These are phyloP conservation scores for Polyergus mexicanus DNA, from an alignment of 1,140 invertebrate species.

Conservation along the genomic window DNA sequence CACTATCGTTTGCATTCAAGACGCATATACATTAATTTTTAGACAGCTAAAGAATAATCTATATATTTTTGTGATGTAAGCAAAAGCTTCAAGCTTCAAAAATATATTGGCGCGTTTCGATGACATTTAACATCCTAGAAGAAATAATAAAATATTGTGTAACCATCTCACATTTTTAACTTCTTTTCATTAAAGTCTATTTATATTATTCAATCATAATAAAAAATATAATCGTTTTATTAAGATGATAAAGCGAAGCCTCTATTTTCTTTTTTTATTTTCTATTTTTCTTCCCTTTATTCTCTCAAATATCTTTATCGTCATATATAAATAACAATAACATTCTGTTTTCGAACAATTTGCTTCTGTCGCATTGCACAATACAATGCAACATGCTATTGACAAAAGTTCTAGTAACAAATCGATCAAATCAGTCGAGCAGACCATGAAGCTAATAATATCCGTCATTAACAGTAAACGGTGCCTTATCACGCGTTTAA, in stretches of 20 bases:
- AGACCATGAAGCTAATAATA: background rate
- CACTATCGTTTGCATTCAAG: background rate
- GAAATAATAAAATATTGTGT: slow-evolving; percentile 38
- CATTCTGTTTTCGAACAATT: background rate
- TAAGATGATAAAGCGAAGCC: background rate
- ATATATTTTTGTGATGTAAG: background rate
- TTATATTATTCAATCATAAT: background rate
- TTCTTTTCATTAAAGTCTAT: background rate
- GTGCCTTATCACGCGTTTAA: background rate
- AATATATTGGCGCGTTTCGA: slow-evolving; percentile 44
- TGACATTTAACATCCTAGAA: slow-evolving; percentile 70
- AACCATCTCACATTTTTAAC: background rate
- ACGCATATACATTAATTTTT: background rate
- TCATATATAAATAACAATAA: background rate
- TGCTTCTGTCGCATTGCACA: background rate
- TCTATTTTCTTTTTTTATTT: background rate
- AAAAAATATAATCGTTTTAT: background rate
- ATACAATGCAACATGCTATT: background rate
- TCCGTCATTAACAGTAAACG: background rate
- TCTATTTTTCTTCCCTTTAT: background rate
- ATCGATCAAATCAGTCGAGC: background rate
- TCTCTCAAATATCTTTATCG: background rate
- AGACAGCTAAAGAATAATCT: background rate
- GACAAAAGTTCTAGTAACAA: background rate
- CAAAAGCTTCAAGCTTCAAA: background rate